Evolutionary conservation across 2,888 invertebrate species (phyloP), one percentile per base, ranked within the genome.

Genomic region (Spicauda simplicius): DNA sequence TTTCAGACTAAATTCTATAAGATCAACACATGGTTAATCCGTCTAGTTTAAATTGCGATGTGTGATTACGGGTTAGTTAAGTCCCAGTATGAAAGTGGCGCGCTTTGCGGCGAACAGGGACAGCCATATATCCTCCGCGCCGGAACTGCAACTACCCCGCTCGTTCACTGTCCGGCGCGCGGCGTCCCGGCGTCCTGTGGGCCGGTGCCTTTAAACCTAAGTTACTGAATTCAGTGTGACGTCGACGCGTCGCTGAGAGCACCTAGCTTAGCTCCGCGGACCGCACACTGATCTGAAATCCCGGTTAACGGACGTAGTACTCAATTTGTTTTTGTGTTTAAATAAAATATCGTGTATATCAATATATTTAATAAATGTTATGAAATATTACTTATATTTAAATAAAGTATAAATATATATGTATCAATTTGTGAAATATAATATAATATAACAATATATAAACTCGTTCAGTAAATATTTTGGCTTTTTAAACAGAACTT

Each of bases 181-280:
- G 55, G 16, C 45, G 57, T 57, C 10, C 50, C 57, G 57, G 7
- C 60, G 18, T 53, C 59, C 50, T 14, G 30, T 20, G 11, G 61
- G 25, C 25, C 25, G 25, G 25, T 25, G 45, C 54, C 53, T 59
- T 53, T 45, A 54, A 59, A 16, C 45, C 10, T 20, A 54, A 16
- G 53, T 65, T 59, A 58, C 65, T 53, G 58, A n/a, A 63, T 41
- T 58, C 65, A 65, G 65, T 65, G 59, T 59, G 65, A 65, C 65
- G 65, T 59, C 19, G 53, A 30, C 65, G 30, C 65, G 58, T 59
- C 54, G 59, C 54, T 54, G 45, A 65, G 53, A 65, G 54, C 41
- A 59, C 59, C 41, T 54, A 48, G 16, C 45, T 16, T 6, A 30
- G 64, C 41, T 59, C 53, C 58, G 64, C 56, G 50, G 33, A 12